These are phyloP conservation scores for Noctua janthina DNA, from an alignment of 2,888 invertebrate species.

Conservation along the genomic window DNA sequence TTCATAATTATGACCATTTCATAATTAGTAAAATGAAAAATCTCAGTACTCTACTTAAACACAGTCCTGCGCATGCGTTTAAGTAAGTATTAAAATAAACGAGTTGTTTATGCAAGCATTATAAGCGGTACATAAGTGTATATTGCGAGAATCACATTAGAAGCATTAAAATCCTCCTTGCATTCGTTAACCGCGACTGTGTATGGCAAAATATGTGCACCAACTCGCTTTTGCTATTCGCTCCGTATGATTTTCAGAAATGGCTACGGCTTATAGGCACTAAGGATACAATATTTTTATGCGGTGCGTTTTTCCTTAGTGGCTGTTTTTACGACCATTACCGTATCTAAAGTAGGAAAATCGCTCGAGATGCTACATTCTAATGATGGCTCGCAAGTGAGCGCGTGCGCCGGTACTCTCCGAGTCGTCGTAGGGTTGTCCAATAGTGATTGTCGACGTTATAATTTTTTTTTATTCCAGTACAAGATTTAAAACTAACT, in stretches of 20 bases:
- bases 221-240: slow-evolving; percentile 83
- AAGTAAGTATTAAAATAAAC: slow-evolving; percentile 61
- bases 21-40: neutral
- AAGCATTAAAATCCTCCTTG: slow-evolving; percentile 88
- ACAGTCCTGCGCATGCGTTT: slow-evolving; percentile 6
- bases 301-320: slow-evolving; percentile 85
- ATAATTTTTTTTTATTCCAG: neutral
- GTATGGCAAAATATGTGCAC: slow-evolving; percentile 89
- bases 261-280: slow-evolving; percentile 86
- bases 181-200: slow-evolving; percentile 86
- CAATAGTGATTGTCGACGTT: neutral
- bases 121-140: slow-evolving; percentile 82
- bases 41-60: slow-evolving; percentile 1
- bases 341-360: slow-evolving; percentile 90
- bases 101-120: slow-evolving; percentile 73
- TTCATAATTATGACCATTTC: neutral
- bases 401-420: slow-evolving; percentile 88
- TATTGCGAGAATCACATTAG: slow-evolving; percentile 88
- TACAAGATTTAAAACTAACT: neutral
- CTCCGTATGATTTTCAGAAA: slow-evolving; percentile 91
- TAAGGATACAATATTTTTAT: slow-evolving; percentile 90
- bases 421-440: slow-evolving; percentile 75
- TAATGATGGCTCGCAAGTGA: slow-evolving; percentile 85
- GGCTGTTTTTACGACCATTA: slow-evolving; percentile 87
- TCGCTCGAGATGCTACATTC: slow-evolving; percentile 89